phyloP scores from a whole-genome alignment of 2,888 invertebrate species.

The Chaitophorus viminalis region DNA sequence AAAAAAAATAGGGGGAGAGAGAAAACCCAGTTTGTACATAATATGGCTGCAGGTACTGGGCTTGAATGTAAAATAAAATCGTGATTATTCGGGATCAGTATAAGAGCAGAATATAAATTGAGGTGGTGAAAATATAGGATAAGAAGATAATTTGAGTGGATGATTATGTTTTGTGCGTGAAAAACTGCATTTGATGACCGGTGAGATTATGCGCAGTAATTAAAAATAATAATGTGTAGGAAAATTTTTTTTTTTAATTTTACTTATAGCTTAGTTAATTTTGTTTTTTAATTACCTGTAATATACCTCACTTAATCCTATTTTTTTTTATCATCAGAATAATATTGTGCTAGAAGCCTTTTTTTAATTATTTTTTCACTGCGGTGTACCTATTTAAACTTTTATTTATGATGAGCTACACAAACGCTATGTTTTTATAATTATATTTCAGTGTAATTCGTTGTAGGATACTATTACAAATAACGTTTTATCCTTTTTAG shows the following conservation, averaged over 20 bases:
- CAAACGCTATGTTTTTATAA: background rate
- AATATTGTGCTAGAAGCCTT: background rate
- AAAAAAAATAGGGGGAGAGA: background rate
- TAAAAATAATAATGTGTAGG: conserved; percentile 3
- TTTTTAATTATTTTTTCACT: background rate
- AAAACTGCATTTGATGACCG: background rate
- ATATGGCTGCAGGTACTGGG: background rate
- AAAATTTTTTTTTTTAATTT: background rate
- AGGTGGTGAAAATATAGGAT: background rate
- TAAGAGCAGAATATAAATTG: background rate
- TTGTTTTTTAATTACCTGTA: background rate
- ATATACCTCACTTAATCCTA: background rate
- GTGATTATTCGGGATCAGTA: background rate
- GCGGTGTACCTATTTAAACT: background rate
- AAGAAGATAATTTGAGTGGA: background rate
- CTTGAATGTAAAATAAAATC: background rate
- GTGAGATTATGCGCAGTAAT: background rate
- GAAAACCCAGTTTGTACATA: background rate
- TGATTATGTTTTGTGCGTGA: background rate
- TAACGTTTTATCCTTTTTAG: too few species aligned
- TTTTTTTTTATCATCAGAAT: background rate
- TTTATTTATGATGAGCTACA: background rate
- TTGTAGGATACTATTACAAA: background rate
- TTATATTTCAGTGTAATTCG: background rate
- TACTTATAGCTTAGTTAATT: background rate